Base-by-base conservation (phyloP, 2,888 invertebrate genomes). In the Hedychridium roseum region DNA sequence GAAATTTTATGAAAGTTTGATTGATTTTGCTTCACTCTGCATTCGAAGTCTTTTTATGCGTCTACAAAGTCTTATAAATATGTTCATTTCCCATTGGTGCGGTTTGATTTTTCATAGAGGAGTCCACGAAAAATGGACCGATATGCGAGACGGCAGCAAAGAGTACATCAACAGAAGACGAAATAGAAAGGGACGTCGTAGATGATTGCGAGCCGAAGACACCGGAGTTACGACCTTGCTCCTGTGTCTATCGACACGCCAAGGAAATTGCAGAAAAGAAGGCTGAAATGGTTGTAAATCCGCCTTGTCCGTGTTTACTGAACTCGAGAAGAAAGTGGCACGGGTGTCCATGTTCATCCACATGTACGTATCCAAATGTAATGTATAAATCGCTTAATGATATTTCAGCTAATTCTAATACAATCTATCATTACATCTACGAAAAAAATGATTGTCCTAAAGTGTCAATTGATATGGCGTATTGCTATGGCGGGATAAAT, bases 231-330 rank as follows among this genome's bases (percentile, higher is more conserved):
- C 69, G 66, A 17, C 68, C 68, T 11, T 74, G 74, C 54, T 57
- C 68, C 2, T 74, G 74, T 18, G 68, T 74, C 17, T 72, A 71
- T 50, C 62, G 69, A 30, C 74, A 73, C 5, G 68, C 66, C 9
- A 66, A 59, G 37, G 71, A 72, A 43, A 66, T 74, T 30, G 60
- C 61, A 16, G 68, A 73, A 17, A 51, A 66, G 43, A 63, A 70
- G 41, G 59, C 61, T 46, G 54, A 68, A 43, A 58, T 67, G 12
- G 43, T 60, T n/a, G 65, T 70, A 48, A 69, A 65, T 52, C 70
- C 74, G 12, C 75, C 74, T 6, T 76, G 76, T 58, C 65, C 67
- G 6, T 75, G 76, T 63, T 59, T 74, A 37, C 41, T 75, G 7
- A 72, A 72, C 31, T 64, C 73, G 1, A 64, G 64, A 42, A 64